These are phyloP conservation scores for Atta colombica DNA, from an alignment of 1,140 invertebrate species.

Conservation along the genomic window DNA sequence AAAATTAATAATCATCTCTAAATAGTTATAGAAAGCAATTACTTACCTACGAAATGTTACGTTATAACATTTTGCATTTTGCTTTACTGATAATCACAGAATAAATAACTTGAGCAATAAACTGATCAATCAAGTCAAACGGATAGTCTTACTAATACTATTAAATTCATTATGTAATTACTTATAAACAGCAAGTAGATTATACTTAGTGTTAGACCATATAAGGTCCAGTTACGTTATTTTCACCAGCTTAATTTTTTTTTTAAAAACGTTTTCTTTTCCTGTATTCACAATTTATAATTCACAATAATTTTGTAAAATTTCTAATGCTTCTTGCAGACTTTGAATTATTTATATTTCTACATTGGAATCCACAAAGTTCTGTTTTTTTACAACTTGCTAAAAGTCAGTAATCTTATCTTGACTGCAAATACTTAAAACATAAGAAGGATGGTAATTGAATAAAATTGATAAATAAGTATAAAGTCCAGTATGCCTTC, in stretches of 20 bases:
- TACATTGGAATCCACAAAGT: not conserved
- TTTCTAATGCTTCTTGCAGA: not conserved
- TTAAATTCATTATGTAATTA: too few species aligned
- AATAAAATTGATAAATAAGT: constrained; percentile 23
- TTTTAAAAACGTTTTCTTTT: not conserved
- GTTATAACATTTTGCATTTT: too few species aligned
- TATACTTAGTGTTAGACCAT: too few species aligned
- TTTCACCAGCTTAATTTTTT: not conserved
- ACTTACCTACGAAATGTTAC: too few species aligned
- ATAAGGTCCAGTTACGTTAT: not conserved
- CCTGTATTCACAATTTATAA: not conserved
- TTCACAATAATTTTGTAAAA: not conserved
- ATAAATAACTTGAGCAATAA: too few species aligned
- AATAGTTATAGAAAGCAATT: too few species aligned
- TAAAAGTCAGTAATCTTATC: not conserved
- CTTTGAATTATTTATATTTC: not conserved
- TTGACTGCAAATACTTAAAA: not conserved
- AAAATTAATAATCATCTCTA: too few species aligned
- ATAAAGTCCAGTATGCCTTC: not conserved
- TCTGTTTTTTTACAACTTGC: not conserved
- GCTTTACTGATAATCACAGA: too few species aligned
- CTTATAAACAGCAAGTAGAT: too few species aligned
- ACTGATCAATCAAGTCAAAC: too few species aligned
- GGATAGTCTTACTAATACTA: too few species aligned
- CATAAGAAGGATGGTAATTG: not conserved